These are phyloP conservation scores for Aleiodes sp. DNA, from an alignment of 1,140 invertebrate species.

Conservation along the genomic window DNA sequence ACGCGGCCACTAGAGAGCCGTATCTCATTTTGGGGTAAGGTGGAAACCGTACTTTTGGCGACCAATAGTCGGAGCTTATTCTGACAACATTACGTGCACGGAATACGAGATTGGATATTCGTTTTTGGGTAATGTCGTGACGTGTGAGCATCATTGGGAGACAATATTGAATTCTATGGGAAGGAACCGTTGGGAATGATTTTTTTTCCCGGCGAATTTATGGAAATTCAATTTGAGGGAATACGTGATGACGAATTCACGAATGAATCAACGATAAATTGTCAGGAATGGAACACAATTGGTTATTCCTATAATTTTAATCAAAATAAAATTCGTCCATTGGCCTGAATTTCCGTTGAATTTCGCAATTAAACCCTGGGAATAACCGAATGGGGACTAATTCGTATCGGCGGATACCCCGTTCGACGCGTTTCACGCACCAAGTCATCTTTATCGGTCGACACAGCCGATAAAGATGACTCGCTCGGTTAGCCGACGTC, in stretches of 20 bases:
- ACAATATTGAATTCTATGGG: slow-evolving; percentile 1
- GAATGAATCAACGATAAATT: no score
- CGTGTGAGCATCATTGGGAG: slow-evolving; percentile 4
- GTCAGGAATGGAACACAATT: no score
- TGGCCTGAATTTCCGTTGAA: slow-evolving; percentile 16
- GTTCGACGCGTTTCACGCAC: slow-evolving; percentile 35
- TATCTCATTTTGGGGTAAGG: slow-evolving; percentile 35
- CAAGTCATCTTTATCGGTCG: slow-evolving; percentile 32
- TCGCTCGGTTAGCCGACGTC: slow-evolving; percentile 36
- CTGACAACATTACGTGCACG: slow-evolving; percentile 15
- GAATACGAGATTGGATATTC: slow-evolving; percentile 33
- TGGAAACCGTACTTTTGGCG: slow-evolving; percentile 35
- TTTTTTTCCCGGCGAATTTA: neutral
- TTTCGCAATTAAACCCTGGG: slow-evolving; percentile 32
- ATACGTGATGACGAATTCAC: no score
- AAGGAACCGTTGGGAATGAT: neutral
- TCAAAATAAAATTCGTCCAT: neutral
- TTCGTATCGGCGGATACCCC: slow-evolving; percentile 35
- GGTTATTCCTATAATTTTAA: neutral
- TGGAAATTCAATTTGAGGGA: neutral
- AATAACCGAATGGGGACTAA: slow-evolving; percentile 26
- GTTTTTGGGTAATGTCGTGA: slow-evolving; percentile 20
- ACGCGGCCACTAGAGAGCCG: slow-evolving; percentile 38
- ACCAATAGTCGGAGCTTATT: slow-evolving; percentile 21
- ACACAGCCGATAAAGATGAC: slow-evolving; percentile 33